Conservation (phyloP, 92 coral and sea anemone species). For the Porites divaricata region DNA sequence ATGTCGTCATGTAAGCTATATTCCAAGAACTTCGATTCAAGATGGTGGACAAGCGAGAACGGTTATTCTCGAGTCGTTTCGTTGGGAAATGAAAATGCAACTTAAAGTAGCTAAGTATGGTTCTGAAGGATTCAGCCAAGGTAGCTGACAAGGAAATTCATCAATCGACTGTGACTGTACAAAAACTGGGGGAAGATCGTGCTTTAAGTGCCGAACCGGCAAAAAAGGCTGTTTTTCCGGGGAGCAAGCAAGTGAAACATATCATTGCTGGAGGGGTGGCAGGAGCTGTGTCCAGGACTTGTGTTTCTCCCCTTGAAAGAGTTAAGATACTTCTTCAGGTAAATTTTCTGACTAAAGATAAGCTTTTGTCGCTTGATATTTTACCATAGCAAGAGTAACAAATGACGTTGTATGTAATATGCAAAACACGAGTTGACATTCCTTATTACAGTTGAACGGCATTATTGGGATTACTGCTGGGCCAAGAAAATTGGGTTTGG, state of each 20-base stretch:
- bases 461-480: too few species aligned
- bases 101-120: slow-evolving; percentile 25
- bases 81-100: slow-evolving; percentile 9
- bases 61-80: background rate
- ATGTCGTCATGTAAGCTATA: background rate
- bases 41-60: background rate
- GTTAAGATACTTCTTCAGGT: slow-evolving; percentile 85
- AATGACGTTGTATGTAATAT: too few species aligned
- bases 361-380: too few species aligned
- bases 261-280: slow-evolving; percentile 81
- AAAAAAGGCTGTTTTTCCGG: slow-evolving; percentile 8
- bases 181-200: slow-evolving; percentile 10
- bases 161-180: background rate
- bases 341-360: background rate
- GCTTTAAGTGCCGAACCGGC: background rate
- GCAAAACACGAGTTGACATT: too few species aligned
- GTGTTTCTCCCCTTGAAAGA: slow-evolving; percentile 87
- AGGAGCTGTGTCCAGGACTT: slow-evolving; percentile 85
- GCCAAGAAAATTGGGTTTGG: too few species aligned
- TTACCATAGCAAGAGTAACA: too few species aligned
- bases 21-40: background rate
- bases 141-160: slow-evolving; percentile 24
- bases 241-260: slow-evolving; percentile 68
- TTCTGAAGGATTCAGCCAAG: slow-evolving; percentile 35
- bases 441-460: too few species aligned